Evolutionary conservation across 2,113 vertebrate species (phyloP).

Genomic region (Budorcas taxicolor): DNA sequence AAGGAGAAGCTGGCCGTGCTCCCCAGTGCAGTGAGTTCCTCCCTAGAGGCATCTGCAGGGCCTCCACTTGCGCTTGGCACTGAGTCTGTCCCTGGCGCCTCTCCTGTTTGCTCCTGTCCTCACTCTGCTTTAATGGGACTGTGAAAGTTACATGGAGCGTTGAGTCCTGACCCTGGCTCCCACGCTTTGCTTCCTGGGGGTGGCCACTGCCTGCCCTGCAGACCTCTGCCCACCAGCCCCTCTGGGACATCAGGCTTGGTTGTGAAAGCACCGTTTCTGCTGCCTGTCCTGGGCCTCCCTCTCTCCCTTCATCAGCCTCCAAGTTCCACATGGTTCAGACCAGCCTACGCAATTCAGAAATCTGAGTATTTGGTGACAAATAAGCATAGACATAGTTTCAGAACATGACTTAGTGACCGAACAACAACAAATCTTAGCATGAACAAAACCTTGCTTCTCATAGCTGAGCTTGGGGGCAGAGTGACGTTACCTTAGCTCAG

Average conservation of each 20-base stretch:
- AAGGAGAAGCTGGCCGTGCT: not conserved
- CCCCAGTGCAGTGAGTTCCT: not conserved
- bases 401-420: not conserved
- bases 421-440: not conserved
- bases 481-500: not conserved
- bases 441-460: not conserved
- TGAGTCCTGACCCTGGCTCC: not conserved
- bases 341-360: not conserved
- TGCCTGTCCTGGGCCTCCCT: not conserved
- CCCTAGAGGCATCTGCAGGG: not conserved
- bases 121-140: not conserved
- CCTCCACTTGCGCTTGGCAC: not conserved
- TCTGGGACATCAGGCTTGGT: not conserved
- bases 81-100: not conserved
- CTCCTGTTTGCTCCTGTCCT: not conserved
- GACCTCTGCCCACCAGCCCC: not conserved
- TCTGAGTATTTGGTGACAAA: not conserved
- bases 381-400: not conserved
- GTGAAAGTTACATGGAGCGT: fast-evolving
- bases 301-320: not conserved
- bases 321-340: not conserved
- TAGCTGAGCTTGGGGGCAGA: not conserved
- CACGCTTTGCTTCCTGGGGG: fast-evolving
- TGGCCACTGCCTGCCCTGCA: not conserved
- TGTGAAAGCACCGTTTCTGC: fast-evolving